phyloP scores from a whole-genome alignment of 2,113 vertebrate genomes.

The Quiscalus mexicanus region DNA sequence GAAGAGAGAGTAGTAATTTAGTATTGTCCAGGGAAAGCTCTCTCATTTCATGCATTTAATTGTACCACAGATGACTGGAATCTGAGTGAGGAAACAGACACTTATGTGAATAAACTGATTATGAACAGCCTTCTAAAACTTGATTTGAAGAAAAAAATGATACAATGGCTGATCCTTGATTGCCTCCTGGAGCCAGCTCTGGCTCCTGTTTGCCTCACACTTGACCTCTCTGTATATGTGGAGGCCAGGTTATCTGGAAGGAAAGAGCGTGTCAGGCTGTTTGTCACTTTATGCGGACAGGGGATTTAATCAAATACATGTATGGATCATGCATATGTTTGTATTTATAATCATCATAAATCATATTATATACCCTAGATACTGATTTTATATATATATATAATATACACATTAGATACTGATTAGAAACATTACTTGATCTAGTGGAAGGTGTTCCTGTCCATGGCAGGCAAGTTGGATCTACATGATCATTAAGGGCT shows the following conservation, averaged over 20 bases:
- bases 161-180: neutral
- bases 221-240: neutral
- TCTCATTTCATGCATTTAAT: conserved; percentile 1
- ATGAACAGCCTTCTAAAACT: neutral
- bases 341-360: too few species aligned
- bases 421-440: neutral
- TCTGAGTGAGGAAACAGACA: neutral
- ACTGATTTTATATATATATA: neutral
- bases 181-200: neutral
- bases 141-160: neutral
- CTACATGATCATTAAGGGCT: rapidly evolving
- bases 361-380: too few species aligned
- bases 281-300: neutral
- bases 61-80: neutral
- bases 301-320: neutral
- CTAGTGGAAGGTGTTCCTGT: neutral
- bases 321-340: too few species aligned
- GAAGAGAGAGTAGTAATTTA: neutral
- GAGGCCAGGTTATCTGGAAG: neutral
- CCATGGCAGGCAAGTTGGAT: neutral
- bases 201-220: rapidly evolving
- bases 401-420: too few species aligned
- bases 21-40: neutral
- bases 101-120: neutral
- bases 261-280: neutral